A percentile compares a stretch with the other conserved stretches of the same genome.
Conservation (phyloP, 1,140 invertebrate species). For the Drosophila varians region DNA sequence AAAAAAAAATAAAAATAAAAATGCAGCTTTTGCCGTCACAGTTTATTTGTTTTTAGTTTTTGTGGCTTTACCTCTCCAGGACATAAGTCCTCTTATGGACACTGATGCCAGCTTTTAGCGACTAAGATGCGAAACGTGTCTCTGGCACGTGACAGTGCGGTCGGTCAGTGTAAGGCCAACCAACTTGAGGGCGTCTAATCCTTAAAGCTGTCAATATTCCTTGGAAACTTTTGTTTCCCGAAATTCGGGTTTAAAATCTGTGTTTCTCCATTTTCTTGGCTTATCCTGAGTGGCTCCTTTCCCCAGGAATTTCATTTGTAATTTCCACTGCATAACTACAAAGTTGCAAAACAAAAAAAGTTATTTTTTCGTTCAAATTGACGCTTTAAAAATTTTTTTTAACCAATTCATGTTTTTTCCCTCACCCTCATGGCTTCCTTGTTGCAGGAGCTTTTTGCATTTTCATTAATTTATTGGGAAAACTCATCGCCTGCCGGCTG, state of each 20-base stretch:
- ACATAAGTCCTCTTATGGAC: slow-evolving; percentile 15
- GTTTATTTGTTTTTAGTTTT: slow-evolving; percentile 19
- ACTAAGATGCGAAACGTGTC: slow-evolving; percentile 38
- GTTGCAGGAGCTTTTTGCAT: slow-evolving; percentile 46
- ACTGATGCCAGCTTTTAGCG: slow-evolving; percentile 19
- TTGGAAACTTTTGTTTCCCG: slow-evolving; percentile 23
- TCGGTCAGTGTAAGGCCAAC: slow-evolving; percentile 19
- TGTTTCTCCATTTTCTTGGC: not conserved
- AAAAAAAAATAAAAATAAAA: too few species aligned
- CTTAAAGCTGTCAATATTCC: slow-evolving; percentile 31
- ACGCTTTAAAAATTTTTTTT: slow-evolving; percentile 4
- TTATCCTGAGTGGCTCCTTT: slow-evolving; percentile 16
- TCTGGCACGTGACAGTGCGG: slow-evolving; percentile 49
- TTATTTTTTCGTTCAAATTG: not conserved
- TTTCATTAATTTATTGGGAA: slow-evolving; percentile 70
- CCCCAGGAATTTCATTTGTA: slow-evolving; percentile 15
- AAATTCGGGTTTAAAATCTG: not conserved
- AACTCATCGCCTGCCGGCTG: slow-evolving; percentile 46
- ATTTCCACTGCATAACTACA: slow-evolving; percentile 30
- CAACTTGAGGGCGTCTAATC: slow-evolving; percentile 41
- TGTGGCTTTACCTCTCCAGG: not conserved
- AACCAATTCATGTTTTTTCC: not conserved
- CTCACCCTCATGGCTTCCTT: slow-evolving; percentile 29
- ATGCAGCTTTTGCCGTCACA: slow-evolving; percentile 31
- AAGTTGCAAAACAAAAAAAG: slow-evolving; percentile 10